Conservation (phyloP, 2,113 vertebrate species). For the Sebastes schlegelii region DNA sequence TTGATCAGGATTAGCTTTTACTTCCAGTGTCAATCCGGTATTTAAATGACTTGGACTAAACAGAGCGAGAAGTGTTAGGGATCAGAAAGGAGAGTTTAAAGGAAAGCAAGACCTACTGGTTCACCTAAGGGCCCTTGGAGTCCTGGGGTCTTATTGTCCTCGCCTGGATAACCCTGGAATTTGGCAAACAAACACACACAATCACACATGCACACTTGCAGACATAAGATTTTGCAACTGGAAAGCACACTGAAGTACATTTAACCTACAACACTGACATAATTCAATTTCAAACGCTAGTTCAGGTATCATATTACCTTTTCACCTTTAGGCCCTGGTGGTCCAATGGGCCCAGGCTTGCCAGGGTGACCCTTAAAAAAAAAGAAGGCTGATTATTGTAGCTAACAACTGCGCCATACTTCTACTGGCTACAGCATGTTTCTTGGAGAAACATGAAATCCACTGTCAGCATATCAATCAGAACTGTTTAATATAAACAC, state of each 20-base stretch:
- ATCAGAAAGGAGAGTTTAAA: slow-evolving; percentile 76
- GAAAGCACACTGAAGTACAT: neutral
- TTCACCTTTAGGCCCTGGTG: slow-evolving; percentile 95
- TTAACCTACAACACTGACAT: neutral
- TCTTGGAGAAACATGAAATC: slow-evolving; percentile 25
- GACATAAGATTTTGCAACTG: neutral
- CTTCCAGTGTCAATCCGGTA: slow-evolving; percentile 26
- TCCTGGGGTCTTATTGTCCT: slow-evolving; percentile 91
- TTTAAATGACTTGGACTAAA: slow-evolving; percentile 22
- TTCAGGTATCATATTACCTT: slow-evolving; percentile 86
- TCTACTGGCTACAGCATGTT: slow-evolving; percentile 38
- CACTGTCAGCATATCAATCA: slow-evolving; percentile 51
- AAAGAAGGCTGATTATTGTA: slow-evolving; percentile 34
- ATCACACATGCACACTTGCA: slow-evolving; percentile 43
- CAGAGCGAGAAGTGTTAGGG: slow-evolving; percentile 21
- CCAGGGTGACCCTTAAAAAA: slow-evolving; percentile 90
- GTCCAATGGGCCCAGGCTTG: slow-evolving; percentile 87
- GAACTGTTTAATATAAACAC: slow-evolving; percentile 43
- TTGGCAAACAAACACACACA: slow-evolving; percentile 41
- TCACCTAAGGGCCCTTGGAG: slow-evolving; percentile 97
- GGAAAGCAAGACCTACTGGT: slow-evolving; percentile 99
- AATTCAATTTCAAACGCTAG: neutral
- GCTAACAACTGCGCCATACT: neutral
- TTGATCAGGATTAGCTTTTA: slow-evolving; percentile 37
- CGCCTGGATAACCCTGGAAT: slow-evolving; percentile 93